Conservation (phyloP, 2,888 invertebrate species). For the Pandemis cinnamomeana region DNA sequence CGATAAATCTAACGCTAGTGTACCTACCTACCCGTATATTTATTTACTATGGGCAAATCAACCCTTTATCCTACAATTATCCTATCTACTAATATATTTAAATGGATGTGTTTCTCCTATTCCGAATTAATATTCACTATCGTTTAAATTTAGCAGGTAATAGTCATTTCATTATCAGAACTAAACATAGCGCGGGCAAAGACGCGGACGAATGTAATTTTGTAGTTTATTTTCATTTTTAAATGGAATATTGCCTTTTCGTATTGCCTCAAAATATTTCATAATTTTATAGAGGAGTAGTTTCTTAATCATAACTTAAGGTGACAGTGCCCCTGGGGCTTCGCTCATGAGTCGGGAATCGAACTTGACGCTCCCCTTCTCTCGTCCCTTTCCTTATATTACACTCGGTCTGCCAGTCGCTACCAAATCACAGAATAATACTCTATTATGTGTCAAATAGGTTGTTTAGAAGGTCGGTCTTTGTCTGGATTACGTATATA, state of each 20-base stretch:
- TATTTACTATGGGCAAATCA: no score
- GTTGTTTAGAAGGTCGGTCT: background rate
- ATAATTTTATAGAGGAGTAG: slow-evolving; percentile 10
- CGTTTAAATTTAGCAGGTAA: no score
- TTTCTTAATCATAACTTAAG: slow-evolving; percentile 49
- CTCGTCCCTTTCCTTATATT: slow-evolving; percentile 32
- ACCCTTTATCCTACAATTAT: no score
- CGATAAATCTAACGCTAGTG: no score
- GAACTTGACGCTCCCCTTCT: slow-evolving; percentile 50
- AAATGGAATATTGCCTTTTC: no score
- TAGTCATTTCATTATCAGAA: no score
- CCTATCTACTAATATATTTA: no score
- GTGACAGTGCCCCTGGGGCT: slow-evolving; percentile 44
- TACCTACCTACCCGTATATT: no score
- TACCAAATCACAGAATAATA: slow-evolving; percentile 21
- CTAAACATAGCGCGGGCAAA: background rate
- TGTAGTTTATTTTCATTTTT: no score
- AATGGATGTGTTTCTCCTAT: no score
- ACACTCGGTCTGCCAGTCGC: slow-evolving; percentile 14
- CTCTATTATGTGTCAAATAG: background rate
- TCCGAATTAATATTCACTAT: no score
- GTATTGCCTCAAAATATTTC: background rate
- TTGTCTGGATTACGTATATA: background rate
- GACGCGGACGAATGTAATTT: no score
- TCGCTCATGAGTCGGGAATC: slow-evolving; percentile 42